These are phyloP conservation scores for Magallana nippona DNA, from an alignment of 2,888 invertebrate genomes.

Conservation along the genomic window DNA sequence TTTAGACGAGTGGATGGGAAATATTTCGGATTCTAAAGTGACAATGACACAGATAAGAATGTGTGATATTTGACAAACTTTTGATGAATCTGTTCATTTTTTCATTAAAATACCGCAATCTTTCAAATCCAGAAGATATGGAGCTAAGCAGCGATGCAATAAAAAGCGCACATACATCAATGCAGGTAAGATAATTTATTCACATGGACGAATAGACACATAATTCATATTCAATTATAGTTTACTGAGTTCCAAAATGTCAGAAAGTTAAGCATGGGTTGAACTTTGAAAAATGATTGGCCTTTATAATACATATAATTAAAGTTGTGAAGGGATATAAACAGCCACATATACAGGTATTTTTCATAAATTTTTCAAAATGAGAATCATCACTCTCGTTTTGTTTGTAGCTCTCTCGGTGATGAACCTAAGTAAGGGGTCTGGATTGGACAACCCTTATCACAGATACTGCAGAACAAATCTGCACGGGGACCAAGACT, in stretches of 20 bases:
- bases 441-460: background rate
- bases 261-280: conserved; percentile 9
- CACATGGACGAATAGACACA: background rate
- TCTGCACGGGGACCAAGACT: conserved; percentile 2
- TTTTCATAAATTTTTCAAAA: background rate
- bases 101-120: background rate
- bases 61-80: conserved; percentile 6
- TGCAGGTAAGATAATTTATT: conserved; percentile 2
- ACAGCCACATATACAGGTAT: background rate
- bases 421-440: background rate
- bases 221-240: conserved; percentile 11
- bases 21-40: background rate
- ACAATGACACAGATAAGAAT: background rate
- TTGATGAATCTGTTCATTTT: background rate
- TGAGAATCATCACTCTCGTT: background rate
- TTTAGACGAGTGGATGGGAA: background rate
- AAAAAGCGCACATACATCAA: background rate
- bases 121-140: background rate
- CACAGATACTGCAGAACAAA: conserved; percentile 13
- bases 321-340: background rate
- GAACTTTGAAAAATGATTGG: conserved; percentile 11
- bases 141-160: conserved; percentile 30
- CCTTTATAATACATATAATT: conserved; percentile 1
- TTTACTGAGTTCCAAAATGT: conserved; percentile 23
- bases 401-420: background rate